Conservation (phyloP, 2,888 invertebrate genomes). For the Torymus aiolomorphi region DNA sequence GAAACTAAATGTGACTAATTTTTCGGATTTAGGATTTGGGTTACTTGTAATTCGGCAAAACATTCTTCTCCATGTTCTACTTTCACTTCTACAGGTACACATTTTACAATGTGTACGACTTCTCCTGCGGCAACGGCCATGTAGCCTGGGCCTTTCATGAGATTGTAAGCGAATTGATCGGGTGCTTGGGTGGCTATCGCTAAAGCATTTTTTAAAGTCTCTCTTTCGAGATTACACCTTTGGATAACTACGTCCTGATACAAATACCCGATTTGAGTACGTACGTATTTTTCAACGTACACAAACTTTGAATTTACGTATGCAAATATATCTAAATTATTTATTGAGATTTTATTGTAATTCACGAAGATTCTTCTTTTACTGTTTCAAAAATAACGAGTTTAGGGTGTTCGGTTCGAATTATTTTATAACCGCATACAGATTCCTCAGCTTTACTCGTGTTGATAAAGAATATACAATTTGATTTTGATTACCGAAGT, state of each 20-base stretch:
- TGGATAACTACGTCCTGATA: conserved; percentile 60
- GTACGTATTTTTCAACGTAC: neutral
- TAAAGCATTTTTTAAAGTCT: conserved; percentile 60
- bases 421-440: conserved; percentile 8
- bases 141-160: conserved; percentile 58
- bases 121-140: conserved; percentile 63
- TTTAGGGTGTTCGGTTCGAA: conserved; percentile 31
- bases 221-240: conserved; percentile 61
- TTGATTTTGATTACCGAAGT: neutral
- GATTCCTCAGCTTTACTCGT: neutral
- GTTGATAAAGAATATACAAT: conserved; percentile 15
- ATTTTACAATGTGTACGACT: no score
- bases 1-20: no score
- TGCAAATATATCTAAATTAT: no score
- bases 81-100: no score
- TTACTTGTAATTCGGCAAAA: neutral
- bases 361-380: no score
- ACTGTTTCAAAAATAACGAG: no score
- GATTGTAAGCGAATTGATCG: conserved; percentile 48
- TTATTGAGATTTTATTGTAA: no score
- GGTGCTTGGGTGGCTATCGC: conserved; percentile 58
- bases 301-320: conserved; percentile 1
- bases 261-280: neutral
- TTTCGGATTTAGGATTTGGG: no score
- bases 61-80: no score